A percentile compares a stretch with the other conserved stretches of the same genome.
phyloP scores from a whole-genome alignment of 2,113 vertebrate genomes.

The Rana temporaria region DNA sequence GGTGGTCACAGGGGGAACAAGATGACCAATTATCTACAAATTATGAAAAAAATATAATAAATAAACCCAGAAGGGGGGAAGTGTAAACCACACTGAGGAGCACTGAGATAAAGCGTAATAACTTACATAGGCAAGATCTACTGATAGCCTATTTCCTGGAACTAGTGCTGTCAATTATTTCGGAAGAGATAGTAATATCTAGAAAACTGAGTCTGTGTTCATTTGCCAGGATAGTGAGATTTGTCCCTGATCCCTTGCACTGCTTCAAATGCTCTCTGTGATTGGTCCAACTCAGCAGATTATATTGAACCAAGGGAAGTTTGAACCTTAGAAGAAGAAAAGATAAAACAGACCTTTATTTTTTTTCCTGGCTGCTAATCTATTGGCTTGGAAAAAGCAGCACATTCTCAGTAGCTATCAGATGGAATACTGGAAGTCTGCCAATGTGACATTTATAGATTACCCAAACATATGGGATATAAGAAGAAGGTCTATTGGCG shows the following conservation, averaged over 20 bases:
- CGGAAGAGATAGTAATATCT: too few species aligned
- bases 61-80: too few species aligned
- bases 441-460: too few species aligned
- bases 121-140: too few species aligned
- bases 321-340: not conserved
- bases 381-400: not conserved
- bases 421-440: not conserved
- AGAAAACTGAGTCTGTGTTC: not conserved
- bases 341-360: constrained; percentile 3
- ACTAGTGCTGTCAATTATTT: too few species aligned
- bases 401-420: not conserved
- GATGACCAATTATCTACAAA: too few species aligned
- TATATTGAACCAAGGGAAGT: constrained; percentile 5
- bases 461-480: not conserved
- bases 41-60: too few species aligned
- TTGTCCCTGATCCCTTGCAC: constrained; percentile 39
- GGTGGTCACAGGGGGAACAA: too few species aligned
- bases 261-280: not conserved
- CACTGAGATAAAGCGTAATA: too few species aligned
- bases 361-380: constrained; percentile 7
- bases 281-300: constrained; percentile 42
- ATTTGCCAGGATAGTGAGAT: not conserved
- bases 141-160: too few species aligned
- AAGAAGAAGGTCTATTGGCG: not conserved
- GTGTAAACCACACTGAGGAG: too few species aligned